Evolutionary conservation across 1,140 invertebrate species (phyloP), one percentile per base, ranked within the genome.

Genomic region (Drosophila sproati): DNA sequence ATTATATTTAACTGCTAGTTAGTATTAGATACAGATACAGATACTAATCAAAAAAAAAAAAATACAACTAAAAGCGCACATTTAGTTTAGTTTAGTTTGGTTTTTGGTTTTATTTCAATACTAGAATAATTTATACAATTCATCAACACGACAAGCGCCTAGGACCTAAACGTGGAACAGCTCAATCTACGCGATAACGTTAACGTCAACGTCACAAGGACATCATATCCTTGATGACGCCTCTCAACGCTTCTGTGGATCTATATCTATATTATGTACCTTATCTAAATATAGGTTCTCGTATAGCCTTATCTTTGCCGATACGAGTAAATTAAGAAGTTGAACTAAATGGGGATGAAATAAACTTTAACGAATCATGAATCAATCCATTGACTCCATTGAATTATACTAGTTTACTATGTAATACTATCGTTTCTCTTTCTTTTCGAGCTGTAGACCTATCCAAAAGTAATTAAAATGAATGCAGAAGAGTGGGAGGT

Each of bases 1-100:
- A n/a, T 62, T 64, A 78, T 52, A 43, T 55, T 73, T 86, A 82
- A 82, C 43, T 73, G 72, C 79, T 87, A 86, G 78, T 63, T 82
- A 86, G 82, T 86, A 86, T 86, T 86, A 76, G 72, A 86, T 86
- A 86, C 82, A 87, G 72, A 72, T 69, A 86, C 68, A 64, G 28
- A 48, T 64, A 71, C 55, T 70, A 69, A 43, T 37, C 50, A 71
- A 69, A 63, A 70, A 73, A 20, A 59, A 52, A 77, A 62, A 78
- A 67, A 83, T 75, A 61, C 73, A 80, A 80, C 48, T 68, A 74
- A 69, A 78, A 81, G 64, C 64, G 45, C 74, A 74, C 71, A 81
- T 64, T 75, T 75, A 78, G 39, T 72, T 63, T 59, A 10, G 28
- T 35, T 31, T 48, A 52, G 48, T 35, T 39, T 35, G 1, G 5